Base-by-base conservation (phyloP, 1,140 invertebrate genomes). In the Camponotus vicinus region DNA sequence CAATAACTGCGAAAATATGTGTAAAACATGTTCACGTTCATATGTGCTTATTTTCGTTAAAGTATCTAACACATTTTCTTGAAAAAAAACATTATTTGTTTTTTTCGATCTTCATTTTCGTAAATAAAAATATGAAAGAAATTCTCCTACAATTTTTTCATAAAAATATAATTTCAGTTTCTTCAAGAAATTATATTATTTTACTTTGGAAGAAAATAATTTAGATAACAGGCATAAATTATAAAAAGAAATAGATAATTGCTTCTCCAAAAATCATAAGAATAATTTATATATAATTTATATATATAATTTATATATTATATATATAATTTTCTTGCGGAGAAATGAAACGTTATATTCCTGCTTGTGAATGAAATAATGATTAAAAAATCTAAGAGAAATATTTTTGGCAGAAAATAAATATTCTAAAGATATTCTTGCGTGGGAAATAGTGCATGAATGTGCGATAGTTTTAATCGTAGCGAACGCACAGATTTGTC, bases 401-500 rank as follows among this genome's bases (percentile, higher is more conserved):
- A 66, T 66, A 15, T 37, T n/a, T 37, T 8, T 8, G 18, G 2
- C 32, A 32, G 15, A 40, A 37, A 66, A 66, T 18, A 27, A 21
- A 69, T 27, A 18, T 69, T 49, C 40, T n/a, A 57, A 57, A 32
- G 9, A 42, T 32, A 45, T 21, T 21, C 45, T 79, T 79, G 42
- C 37, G 49, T 70, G 49, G 37, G 34, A 80, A 80, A 80, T 32
- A 40, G 21, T 13, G 64, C 52, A 70, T 42, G 37, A 55, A 70
- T 18, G 27, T 40, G 57, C 21, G 40, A 42, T 42, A 15, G 55
- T 45, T 83, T 83, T 83, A 83, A 73, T 49, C 79, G 37, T 4
- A 57, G 69, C 69, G 55, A 45, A 84, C 66, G 87, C 85, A 91
- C 87, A 84, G 89, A 90, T 91, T 91, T 91, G 86, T 88, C 89